Evolutionary conservation across 2,113 vertebrate species (phyloP).

Genomic region (Ginglymostoma cirratum): DNA sequence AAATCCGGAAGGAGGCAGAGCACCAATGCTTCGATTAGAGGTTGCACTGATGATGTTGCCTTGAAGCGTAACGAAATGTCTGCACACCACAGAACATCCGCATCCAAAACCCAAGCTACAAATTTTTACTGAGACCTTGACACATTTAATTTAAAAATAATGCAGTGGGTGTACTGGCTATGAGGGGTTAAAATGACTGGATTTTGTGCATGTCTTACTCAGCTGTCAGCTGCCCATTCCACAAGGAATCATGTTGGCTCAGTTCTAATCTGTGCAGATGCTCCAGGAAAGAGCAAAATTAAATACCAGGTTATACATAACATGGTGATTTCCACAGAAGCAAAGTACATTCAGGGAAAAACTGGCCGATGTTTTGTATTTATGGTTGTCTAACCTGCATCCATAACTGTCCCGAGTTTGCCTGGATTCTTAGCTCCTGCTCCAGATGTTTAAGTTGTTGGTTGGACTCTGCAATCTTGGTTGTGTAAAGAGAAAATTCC

Average conservation of each 20-base stretch:
- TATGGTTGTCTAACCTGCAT: not conserved
- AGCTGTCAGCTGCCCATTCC: not conserved
- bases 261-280: not conserved
- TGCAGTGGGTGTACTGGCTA: not conserved
- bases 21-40: no score
- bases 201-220: not conserved
- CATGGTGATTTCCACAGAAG: not conserved
- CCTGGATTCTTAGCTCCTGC: conserved; percentile 38
- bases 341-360: not conserved
- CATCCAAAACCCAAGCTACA: no score
- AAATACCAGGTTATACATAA: not conserved
- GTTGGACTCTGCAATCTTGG: conserved; percentile 42
- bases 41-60: no score
- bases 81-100: no score
- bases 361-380: not conserved
- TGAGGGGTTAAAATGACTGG: not conserved
- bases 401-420: conserved; percentile 47
- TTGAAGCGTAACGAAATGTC: no score
- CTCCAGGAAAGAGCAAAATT: conserved; percentile 6
- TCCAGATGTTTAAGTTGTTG: conserved; percentile 44
- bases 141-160: not conserved
- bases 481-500: conserved; percentile 56
- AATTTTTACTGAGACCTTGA: no score
- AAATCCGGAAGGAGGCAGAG: no score
- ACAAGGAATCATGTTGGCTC: not conserved